phyloP scores from a whole-genome alignment of 1,140 invertebrate species.

The Heliconius himera region DNA sequence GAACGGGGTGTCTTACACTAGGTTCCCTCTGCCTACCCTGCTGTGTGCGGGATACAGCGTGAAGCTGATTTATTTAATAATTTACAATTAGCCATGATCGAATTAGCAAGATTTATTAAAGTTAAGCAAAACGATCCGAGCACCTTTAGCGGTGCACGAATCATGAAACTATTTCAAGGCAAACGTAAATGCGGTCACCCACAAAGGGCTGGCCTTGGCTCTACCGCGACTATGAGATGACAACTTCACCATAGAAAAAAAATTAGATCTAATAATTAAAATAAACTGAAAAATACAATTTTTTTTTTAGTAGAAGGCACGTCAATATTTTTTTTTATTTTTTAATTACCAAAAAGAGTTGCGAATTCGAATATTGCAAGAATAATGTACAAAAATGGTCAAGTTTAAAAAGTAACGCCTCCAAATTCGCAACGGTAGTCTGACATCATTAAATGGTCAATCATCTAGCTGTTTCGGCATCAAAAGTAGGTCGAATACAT shows the following conservation, averaged over 20 bases:
- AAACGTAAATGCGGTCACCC: constrained; percentile 72
- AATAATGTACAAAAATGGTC: neutral
- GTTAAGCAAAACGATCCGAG: neutral
- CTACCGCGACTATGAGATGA: constrained; percentile 64
- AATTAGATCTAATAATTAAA: constrained; percentile 23
- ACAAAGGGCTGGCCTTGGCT: constrained; percentile 76
- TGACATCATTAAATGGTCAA: constrained; percentile 75
- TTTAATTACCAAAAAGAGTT: neutral
- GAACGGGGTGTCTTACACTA: too few species aligned
- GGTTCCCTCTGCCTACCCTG: too few species aligned
- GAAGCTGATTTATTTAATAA: neutral
- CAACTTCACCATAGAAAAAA: constrained; percentile 49
- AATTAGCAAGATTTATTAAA: neutral
- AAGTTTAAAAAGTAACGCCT: constrained; percentile 33
- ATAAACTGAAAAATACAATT: neutral
- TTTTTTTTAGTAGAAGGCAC: neutral
- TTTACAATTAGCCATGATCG: neutral
- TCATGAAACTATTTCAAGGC: constrained; percentile 79
- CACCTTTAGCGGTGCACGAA: constrained; percentile 53
- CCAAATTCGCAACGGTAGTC: constrained; percentile 63
- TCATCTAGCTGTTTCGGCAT: constrained; percentile 64
- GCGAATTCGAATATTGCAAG: neutral
- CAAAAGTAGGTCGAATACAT: constrained; percentile 71
- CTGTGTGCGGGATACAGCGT: too few species aligned
- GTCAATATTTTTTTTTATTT: neutral